These are phyloP conservation scores for Mystacornis crossleyi DNA, from an alignment of 2,113 vertebrate genomes.

Conservation along the genomic window DNA sequence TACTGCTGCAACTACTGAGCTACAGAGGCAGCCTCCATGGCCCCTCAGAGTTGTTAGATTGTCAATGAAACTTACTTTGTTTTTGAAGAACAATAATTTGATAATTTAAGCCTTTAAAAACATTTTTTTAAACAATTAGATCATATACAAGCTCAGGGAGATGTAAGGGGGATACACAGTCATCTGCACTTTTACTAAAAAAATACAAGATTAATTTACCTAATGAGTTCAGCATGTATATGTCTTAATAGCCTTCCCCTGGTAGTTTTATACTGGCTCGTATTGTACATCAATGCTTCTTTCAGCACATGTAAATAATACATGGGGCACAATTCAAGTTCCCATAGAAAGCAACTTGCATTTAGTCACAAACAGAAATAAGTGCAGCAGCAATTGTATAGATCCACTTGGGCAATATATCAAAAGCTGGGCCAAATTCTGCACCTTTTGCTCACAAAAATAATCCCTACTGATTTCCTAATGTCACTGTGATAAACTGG, in stretches of 20 bases:
- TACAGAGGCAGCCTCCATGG: neutral
- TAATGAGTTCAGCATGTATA: slow-evolving; percentile 23
- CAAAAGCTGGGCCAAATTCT: neutral
- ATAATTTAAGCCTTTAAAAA: neutral
- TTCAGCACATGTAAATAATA: slow-evolving; percentile 37
- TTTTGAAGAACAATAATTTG: neutral
- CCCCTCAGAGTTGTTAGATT: neutral
- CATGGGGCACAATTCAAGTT: slow-evolving; percentile 18
- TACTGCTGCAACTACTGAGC: neutral
- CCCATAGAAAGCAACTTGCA: slow-evolving; percentile 6
- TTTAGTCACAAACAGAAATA: slow-evolving; percentile 1
- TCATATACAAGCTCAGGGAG: neutral
- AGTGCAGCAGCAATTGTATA: neutral
- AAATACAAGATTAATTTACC: slow-evolving; percentile 44
- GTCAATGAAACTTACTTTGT: neutral
- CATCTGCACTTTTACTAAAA: slow-evolving; percentile 42
- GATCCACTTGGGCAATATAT: neutral
- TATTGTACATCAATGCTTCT: neutral
- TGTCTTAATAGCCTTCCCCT: slow-evolving; percentile 3
- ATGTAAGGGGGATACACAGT: neutral
- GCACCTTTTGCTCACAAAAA: neutral
- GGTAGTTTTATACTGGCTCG: neutral
- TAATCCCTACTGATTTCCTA: neutral
- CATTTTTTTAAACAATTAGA: neutral
- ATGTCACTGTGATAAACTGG: neutral